Percentiles rank a stretch among this genome's conserved stretches.
These are phyloP conservation scores for Drosophila nikananu DNA, from an alignment of 1,140 invertebrate species.

Conservation along the genomic window DNA sequence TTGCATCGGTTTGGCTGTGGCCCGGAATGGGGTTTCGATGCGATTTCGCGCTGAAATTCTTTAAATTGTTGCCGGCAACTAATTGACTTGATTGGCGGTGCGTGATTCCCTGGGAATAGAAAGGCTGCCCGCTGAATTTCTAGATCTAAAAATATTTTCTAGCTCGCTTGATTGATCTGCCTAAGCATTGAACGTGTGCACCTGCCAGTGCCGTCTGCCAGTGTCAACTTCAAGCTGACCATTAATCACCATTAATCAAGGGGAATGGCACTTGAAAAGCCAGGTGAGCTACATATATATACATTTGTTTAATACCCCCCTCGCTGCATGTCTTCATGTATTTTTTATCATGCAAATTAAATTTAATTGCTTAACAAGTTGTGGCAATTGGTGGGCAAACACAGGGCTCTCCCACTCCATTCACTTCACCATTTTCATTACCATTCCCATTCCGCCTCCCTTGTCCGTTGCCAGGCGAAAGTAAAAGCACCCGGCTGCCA, in stretches of 20 bases:
- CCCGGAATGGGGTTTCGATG: background rate
- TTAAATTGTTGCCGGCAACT: conserved; percentile 60
- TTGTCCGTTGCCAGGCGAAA: background rate
- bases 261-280: conserved; percentile 5
- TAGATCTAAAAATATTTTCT: conserved; percentile 16
- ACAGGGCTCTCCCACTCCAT: background rate
- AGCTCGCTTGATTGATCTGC: conserved; percentile 42
- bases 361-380: conserved; percentile 77
- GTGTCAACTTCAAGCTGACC: conserved; percentile 40
- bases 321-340: conserved; percentile 51
- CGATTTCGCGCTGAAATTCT: conserved; percentile 45
- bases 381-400: conserved; percentile 46
- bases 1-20: conserved; percentile 23
- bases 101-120: conserved; percentile 55
- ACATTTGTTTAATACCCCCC: background rate
- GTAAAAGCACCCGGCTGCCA: conserved; percentile 27
- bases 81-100: conserved; percentile 72
- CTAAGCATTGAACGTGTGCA: background rate
- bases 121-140: background rate
- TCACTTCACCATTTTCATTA: background rate
- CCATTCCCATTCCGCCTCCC: background rate
- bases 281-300: background rate
- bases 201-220: conserved; percentile 27
- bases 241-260: conserved; percentile 77
- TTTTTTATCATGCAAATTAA: conserved; percentile 82